These are phyloP conservation scores for Pheosia tremula DNA, from an alignment of 2,888 invertebrate genomes.

Conservation along the genomic window DNA sequence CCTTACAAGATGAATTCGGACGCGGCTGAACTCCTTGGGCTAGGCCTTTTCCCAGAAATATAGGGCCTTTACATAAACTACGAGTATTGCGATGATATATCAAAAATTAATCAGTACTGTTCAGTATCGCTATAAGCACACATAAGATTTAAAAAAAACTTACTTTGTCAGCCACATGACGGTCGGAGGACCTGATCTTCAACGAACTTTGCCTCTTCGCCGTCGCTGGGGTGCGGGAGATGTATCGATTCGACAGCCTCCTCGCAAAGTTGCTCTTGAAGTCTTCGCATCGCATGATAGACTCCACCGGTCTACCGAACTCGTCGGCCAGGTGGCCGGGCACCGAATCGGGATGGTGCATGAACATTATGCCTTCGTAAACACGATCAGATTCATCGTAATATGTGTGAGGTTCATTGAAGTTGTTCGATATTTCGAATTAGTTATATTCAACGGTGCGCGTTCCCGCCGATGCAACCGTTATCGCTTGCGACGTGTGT, in stretches of 20 bases:
- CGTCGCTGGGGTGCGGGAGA: slow-evolving; percentile 55
- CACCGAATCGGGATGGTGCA: slow-evolving; percentile 49
- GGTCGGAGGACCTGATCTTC: slow-evolving; percentile 52
- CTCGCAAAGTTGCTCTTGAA: slow-evolving; percentile 80
- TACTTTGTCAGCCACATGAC: slow-evolving; percentile 54
- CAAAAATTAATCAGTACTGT: too few relatives aligned
- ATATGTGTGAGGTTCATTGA: slow-evolving; percentile 48
- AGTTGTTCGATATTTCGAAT: slow-evolving; percentile 22
- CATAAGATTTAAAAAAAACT: slow-evolving; percentile 40
- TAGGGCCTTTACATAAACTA: too few relatives aligned
- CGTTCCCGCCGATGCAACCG: slow-evolving; percentile 36
- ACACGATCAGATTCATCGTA: slow-evolving; percentile 48
- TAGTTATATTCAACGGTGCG: slow-evolving; percentile 7
- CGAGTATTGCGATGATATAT: too few relatives aligned
- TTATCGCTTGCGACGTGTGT: slow-evolving; percentile 32
- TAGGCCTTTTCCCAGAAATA: too few relatives aligned
- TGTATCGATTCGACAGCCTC: slow-evolving; percentile 75
- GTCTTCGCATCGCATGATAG: slow-evolving; percentile 78
- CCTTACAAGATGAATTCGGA: too few relatives aligned
- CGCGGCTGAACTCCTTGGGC: too few relatives aligned
- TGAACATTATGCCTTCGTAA: slow-evolving; percentile 57
- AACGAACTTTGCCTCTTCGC: slow-evolving; percentile 54
- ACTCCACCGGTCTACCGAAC: slow-evolving; percentile 74
- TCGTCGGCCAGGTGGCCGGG: slow-evolving; percentile 56
- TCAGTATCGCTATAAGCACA: too few relatives aligned